Percentiles rank a stretch among this genome's conserved stretches.
These are phyloP conservation scores for Drosophila sordidula DNA, from an alignment of 2,888 invertebrate species.

Conservation along the genomic window DNA sequence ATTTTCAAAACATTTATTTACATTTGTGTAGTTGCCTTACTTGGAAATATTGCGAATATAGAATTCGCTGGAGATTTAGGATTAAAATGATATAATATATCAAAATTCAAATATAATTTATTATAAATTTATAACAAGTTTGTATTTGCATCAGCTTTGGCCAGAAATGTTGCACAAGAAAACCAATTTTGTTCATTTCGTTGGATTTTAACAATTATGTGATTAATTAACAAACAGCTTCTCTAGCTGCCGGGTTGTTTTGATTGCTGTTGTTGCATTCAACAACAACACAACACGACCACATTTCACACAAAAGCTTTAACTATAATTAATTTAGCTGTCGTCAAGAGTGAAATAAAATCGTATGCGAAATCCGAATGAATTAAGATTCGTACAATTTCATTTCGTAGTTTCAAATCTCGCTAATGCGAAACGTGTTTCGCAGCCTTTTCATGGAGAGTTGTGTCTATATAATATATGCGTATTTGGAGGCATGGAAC, in stretches of 20 bases:
- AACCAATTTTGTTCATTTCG: conserved; percentile 3
- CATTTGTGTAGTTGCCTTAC: too few relatives aligned
- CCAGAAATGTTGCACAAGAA: conserved; percentile 2
- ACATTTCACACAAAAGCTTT: conserved; percentile 32
- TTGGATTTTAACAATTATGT: conserved; percentile 24
- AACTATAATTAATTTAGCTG: conserved; percentile 54
- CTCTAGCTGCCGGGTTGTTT: conserved; percentile 38
- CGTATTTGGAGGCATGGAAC: conserved; percentile 2
- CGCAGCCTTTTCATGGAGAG: conserved; percentile 39
- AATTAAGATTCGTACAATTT: conserved; percentile 41
- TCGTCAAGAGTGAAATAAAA: conserved; percentile 53
- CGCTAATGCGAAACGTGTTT: conserved; percentile 54
- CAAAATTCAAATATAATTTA: neutral
- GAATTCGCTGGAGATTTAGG: neutral
- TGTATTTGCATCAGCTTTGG: neutral
- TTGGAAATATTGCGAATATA: neutral
- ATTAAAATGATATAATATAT: neutral
- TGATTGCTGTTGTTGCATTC: conserved; percentile 32
- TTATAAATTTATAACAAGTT: neutral
- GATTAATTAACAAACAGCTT: conserved; percentile 53
- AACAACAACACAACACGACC: conserved; percentile 13
- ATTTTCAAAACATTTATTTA: too few relatives aligned
- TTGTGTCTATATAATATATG: neutral
- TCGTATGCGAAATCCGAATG: conserved; percentile 28
- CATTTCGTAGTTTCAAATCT: conserved; percentile 30